phyloP scores from a whole-genome alignment of 2,113 vertebrate genomes.

The Engraulis encrasicolus region DNA sequence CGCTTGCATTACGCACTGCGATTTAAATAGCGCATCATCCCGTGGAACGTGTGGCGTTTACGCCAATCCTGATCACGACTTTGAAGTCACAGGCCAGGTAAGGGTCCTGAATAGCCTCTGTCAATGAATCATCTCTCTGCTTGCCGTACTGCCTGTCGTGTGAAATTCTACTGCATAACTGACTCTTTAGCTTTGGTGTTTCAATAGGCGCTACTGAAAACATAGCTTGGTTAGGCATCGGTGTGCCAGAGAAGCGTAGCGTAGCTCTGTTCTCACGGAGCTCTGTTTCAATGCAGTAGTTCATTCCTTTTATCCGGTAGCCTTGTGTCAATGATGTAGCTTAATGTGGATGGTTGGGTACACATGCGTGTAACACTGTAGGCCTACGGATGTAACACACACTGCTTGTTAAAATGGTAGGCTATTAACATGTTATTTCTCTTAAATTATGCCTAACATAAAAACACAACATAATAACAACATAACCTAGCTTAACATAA shows the following conservation, averaged over 20 bases:
- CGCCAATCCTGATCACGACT: background rate
- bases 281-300: slow-evolving; percentile 2
- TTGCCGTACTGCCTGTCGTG: background rate
- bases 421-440: too few species aligned
- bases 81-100: background rate
- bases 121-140: background rate
- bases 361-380: background rate
- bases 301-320: background rate
- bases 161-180: slow-evolving; percentile 13
- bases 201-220: background rate
- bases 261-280: background rate
- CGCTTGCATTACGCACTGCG: slow-evolving; percentile 10
- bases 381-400: background rate
- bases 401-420: too few species aligned
- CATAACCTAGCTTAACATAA: too few species aligned
- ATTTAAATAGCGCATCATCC: slow-evolving; percentile 20
- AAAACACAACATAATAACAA: too few species aligned
- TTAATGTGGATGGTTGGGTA: background rate
- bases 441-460: too few species aligned
- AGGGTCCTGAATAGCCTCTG: background rate
- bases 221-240: background rate
- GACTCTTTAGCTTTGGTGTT: background rate
- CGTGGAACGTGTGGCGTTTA: background rate
- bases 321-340: background rate
- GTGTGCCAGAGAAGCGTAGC: background rate